These are phyloP conservation scores for Meteorus colon DNA, from an alignment of 2,888 invertebrate genomes.

Conservation along the genomic window DNA sequence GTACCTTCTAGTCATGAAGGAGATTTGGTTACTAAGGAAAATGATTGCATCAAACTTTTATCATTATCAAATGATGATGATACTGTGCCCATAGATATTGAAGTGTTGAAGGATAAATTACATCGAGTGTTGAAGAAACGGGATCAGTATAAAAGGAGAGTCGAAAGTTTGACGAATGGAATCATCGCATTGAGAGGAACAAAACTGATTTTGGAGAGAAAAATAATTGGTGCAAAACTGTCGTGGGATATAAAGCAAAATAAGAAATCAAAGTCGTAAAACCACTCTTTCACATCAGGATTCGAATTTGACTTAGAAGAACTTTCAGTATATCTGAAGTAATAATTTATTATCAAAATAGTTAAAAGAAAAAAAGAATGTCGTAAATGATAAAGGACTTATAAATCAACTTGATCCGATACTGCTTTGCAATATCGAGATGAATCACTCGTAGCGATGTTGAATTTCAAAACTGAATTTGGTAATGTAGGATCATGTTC, in stretches of 20 bases:
- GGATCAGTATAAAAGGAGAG: constrained; percentile 1
- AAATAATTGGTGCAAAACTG: not conserved
- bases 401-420: no score
- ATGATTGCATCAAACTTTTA: not conserved
- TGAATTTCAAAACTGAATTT: not conserved
- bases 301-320: not conserved
- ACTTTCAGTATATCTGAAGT: not conserved
- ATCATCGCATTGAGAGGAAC: not conserved
- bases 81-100: not conserved
- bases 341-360: not conserved
- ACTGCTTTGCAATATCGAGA: not conserved
- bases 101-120: not conserved
- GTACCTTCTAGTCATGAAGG: not conserved
- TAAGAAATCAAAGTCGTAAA: not conserved
- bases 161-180: constrained; percentile 12
- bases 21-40: not conserved
- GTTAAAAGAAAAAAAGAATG: no score
- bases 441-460: not conserved
- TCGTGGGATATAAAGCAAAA: not conserved
- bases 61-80: not conserved
- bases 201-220: not conserved
- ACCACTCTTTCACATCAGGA: not conserved
- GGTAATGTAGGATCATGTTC: not conserved
- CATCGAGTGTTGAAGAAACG: not conserved
- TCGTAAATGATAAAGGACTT: no score